Percentiles rank a stretch among this genome's conserved stretches.
These are phyloP conservation scores for Urocitellus parryii DNA, from an alignment of 2,113 vertebrate species.

Conservation along the genomic window DNA sequence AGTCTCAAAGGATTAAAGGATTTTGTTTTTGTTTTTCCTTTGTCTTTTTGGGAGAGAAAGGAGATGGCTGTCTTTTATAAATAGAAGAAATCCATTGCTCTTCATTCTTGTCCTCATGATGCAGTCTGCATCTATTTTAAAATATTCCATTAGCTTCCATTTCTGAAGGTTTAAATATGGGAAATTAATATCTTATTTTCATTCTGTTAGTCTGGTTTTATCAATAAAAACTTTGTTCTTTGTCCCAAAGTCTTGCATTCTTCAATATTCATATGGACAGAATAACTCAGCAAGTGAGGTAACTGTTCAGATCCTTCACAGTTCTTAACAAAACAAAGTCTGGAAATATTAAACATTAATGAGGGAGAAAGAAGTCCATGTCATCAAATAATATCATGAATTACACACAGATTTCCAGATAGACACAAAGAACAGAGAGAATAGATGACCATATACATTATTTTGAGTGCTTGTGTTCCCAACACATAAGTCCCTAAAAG, in stretches of 20 bases:
- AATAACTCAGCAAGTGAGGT: background rate
- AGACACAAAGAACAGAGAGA: background rate
- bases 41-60: background rate
- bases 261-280: background rate
- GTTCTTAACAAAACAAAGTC: background rate
- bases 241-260: background rate
- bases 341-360: slow-evolving; percentile 31
- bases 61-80: background rate
- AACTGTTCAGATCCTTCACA: background rate
- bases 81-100: background rate
- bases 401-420: background rate
- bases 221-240: background rate
- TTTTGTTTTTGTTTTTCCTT: background rate
- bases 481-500: background rate
- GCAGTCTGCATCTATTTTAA: background rate
- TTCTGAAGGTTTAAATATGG: background rate
- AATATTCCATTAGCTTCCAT: background rate
- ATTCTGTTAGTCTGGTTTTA: background rate
- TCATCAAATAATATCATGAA: background rate
- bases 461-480: background rate
- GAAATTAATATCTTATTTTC: background rate
- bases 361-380: background rate
- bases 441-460: background rate
- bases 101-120: background rate
- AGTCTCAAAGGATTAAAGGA: background rate